Base-by-base conservation (phyloP, 2,888 invertebrate genomes). In the Miltochrista miniata region DNA sequence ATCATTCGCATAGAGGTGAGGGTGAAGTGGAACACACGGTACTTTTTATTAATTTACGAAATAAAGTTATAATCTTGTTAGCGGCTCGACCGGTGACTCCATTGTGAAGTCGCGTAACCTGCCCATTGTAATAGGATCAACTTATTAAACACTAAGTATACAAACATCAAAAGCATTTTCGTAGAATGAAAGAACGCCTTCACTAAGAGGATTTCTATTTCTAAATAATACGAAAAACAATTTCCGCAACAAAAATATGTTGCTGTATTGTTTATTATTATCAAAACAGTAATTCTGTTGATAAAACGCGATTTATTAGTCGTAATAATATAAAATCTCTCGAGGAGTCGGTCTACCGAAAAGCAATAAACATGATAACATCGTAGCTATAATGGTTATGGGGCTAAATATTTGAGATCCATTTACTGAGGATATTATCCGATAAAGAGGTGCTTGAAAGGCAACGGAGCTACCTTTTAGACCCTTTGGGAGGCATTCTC, bases 101-200 rank as follows among this genome's bases (percentile, higher is more conserved):
- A 87, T 87, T 88, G 86, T 85, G 80, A 76, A 74, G 74, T 71
- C 64, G 69, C 76, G 81, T 84, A 86, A 90, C 90, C 90, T 90
- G 90, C 85, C 84, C 90, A 85, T 81, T 83, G 84, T 92, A 92
- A 92, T 91, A 92, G 92, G 92, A 92, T 92, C 90, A 92, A 90
- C 89, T 90, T 91, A 90, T 91, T 87, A 91, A 88, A 89, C 82
- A 89, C 85, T 90, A 92, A 92, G 92, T 91, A 90, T 72, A 68
- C 80, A 78, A 83, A 90, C 92, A 92, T 92, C 91, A 92, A 91
- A 90, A 87, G 88, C 87, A 71, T 82, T 81, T 74, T 71, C 72
- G 63, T 75, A 61, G 66, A 74, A 77, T 70, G 77, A 86, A 87
- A 85, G 86, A 87, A 88, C 64, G 78, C 78, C 81, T 77, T 77